Evolutionary conservation across 2,113 vertebrate species (phyloP), one percentile per base, ranked within the genome.

Genomic region (Brienomyrus brachyistius): DNA sequence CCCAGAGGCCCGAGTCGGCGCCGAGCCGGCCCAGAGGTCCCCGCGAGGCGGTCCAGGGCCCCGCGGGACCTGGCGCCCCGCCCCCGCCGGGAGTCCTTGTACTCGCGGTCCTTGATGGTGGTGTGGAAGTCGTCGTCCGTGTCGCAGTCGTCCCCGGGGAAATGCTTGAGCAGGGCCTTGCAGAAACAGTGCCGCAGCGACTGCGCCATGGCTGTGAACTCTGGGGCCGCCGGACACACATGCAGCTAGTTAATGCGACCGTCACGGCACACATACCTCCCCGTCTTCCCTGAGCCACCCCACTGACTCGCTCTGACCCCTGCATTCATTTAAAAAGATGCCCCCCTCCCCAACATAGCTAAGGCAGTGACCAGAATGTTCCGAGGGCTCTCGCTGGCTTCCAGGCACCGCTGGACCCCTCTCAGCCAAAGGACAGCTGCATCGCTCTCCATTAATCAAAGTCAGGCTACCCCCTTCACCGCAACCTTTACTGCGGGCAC

Each of bases 181-280:
- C 96, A 97, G 91, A 99, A 99, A 93, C 98, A 99, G 40, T 97
- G 95, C 86, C 99, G 98, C 59, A 99, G 94, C 89, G 98, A 98
- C 92, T 97, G 97, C 0, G 98, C 97, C 98, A 99, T 99, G 94
- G 97, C 96, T 3, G 97, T 99, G 91, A 99, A 99, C 35, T 99
- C 98, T 99, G 93, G 0, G 45, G 17, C 47, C 23, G 3, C 15
- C 21, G 47, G 84, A 52, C 48, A 86, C 23, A 31, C 35, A 45
- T 21, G 77, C 43, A 2, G 5, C 40, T 83, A 2, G 1, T 23
- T 43, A 4, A 43, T 47, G 31, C 1, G 1, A 31, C 62, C n/a
- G 8, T 27, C 62, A 13, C 2, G n/a, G 62, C 31, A 40, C 70
- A 77, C 70, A 77, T 40, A 17, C 70, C 70, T 19, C 70, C 70